Base-by-base conservation (phyloP, 2,797 vertebrate genomes). In the Rhinichthys osculus region DNA sequence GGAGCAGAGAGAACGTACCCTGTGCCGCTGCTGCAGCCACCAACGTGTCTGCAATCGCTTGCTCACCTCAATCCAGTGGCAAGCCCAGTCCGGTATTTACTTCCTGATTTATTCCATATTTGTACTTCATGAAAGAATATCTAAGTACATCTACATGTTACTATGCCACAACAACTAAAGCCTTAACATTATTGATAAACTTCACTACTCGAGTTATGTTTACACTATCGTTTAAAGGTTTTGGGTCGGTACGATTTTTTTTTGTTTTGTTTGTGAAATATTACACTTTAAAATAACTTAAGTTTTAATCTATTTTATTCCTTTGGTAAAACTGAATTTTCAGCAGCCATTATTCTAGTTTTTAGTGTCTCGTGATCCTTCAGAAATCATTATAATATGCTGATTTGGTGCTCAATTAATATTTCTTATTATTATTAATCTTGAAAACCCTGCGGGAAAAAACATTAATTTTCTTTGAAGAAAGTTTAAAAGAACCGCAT, bases 31-130 rank as follows among this genome's bases (percentile, higher is more conserved):
- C 4, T 11, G 16, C 83, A 13, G 59, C 72, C 92, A 17, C 23
- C 42, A 44, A 91, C 92, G 81, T 90, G 70, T 0, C 71, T 80
- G 7, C 44, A 66, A 70, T 82, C 16, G 30, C 88, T 88, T 94
- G 95, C 94, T 97, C 90, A 40, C 95, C 94, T 47, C 95, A 93
- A 87, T 89, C 93, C 1, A 90, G 90, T 13, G 93, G 91, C 83
- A 89, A 89, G 87, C 87, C 90, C 81, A 87, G 83, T 59, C 87
- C 78, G 90, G 91, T 92, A 92, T 42, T 47, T 78, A 71, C 23
- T 50, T 59, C 11, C 30, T 66, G 64, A 33, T 66, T 42, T 64
- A 57, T 38, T 74, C 5, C 21, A n/a, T 57, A 19, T 81, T 81
- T 9, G 21, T 40, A 5, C 59, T 16, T 23, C 17, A 52, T 47